Base-by-base conservation (phyloP, 2,113 vertebrate species). In the Rhabdomys dilectus region DNA sequence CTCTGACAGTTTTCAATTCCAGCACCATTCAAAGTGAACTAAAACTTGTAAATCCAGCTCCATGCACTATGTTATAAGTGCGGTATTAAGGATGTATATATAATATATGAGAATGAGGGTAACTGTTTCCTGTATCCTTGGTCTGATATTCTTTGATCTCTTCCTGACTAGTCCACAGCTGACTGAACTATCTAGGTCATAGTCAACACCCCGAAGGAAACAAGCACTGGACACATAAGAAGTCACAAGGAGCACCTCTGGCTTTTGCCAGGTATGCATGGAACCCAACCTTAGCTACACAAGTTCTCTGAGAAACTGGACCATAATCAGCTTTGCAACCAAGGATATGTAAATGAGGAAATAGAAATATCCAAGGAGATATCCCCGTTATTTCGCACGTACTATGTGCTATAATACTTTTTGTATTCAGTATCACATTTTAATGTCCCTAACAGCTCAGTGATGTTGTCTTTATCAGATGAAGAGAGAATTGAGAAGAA, bases 171-270 rank as follows among this genome's bases (percentile, higher is more conserved):
- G 99, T 91, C 98, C 60, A 89, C 98, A 58, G 98, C 98, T 97
- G 99, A 99, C 96, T 99, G 99, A 99, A 88, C 97, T 81, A 99
- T 98, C 89, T 98, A 95, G 42, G 78, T 99, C 62, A 92, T 96
- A 62, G 53, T 99, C 60, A 96, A 98, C 13, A 82, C 98, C 0
- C 24, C 92, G 96, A 95, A 77, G 97, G 94, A 10, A 97, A 97
- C 17, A 73, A 98, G 16, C 92, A 2, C 42, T 99, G 99, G 96
- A 95, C 88, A 93, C 96, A 5, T 21, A 97, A 97, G 36, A 97
- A 96, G 12, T 80, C 95, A 68, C 80, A 78, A 42, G 89, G 48
- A 42, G 97, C 98, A 84, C 97, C 97, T 64, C 96, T 64, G 19
- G 92, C 72, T 1, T 53, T 99, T 64, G 66, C 72, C 91, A 99